Evolutionary conservation across 2,797 vertebrate species (phyloP).

Genomic region (Neostethus bicornis): DNA sequence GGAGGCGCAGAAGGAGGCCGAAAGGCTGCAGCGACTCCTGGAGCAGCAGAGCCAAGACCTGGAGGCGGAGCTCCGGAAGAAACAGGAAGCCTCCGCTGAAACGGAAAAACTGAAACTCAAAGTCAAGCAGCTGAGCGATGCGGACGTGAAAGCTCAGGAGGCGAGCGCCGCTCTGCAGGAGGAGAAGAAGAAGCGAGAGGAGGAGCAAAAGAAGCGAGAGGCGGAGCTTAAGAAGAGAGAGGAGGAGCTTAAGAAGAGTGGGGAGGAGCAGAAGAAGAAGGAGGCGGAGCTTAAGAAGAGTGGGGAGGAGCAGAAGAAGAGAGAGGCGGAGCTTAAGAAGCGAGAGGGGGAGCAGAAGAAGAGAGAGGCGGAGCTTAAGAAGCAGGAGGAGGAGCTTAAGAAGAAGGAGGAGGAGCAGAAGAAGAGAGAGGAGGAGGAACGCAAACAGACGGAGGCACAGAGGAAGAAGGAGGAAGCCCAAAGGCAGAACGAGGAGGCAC

Average conservation of each 20-base stretch:
- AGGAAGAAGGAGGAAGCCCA: slow-evolving; percentile 90
- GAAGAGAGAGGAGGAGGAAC: slow-evolving; percentile 89
- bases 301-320: slow-evolving; percentile 87
- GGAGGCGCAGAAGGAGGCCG: slow-evolving; percentile 88
- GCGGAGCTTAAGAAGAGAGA: no score
- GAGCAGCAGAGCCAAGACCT: slow-evolving; percentile 91
- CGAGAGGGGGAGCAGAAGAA: slow-evolving; percentile 89
- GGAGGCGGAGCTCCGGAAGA: slow-evolving; percentile 87
- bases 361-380: slow-evolving; percentile 88
- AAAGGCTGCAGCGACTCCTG: slow-evolving; percentile 86
- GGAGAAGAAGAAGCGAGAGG: slow-evolving; percentile 87
- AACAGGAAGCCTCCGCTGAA: slow-evolving; percentile 86
- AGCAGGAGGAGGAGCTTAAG: slow-evolving; percentile 82
- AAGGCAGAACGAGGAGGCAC: slow-evolving; percentile 80
- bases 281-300: slow-evolving; percentile 85
- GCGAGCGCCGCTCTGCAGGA: slow-evolving; percentile 83
- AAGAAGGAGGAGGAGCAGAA: slow-evolving; percentile 89
- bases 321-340: slow-evolving; percentile 86
- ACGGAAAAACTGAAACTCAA: slow-evolving; percentile 88
- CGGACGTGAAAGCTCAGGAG: slow-evolving; percentile 88
- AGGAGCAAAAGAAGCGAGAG: slow-evolving; percentile 89
- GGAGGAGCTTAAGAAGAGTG: slow-evolving; percentile 84
- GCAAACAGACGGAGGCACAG: slow-evolving; percentile 88
- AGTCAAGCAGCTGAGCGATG: slow-evolving; percentile 88
- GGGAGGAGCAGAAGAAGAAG: slow-evolving; percentile 87